phyloP scores from a whole-genome alignment of 2,113 vertebrate species.

The Arenaria interpres region DNA sequence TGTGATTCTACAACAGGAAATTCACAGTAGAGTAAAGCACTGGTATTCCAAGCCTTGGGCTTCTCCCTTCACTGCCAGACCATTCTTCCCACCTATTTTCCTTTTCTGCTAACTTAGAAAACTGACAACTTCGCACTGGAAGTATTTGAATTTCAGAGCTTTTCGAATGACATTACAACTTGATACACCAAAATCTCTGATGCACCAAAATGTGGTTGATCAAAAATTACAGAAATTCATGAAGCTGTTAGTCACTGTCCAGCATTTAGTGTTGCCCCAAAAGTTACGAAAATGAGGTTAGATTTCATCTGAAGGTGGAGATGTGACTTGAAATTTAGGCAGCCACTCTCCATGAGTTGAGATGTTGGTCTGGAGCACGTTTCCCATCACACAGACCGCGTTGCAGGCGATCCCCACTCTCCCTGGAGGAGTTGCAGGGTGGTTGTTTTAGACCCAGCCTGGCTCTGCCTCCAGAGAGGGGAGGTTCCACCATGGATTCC shows the following conservation, averaged over 20 bases:
- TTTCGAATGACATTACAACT: neutral
- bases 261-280: neutral
- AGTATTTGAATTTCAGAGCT: neutral
- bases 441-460: rapidly evolving
- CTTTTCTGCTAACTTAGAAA: neutral
- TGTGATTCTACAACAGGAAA: neutral
- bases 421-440: too few species aligned
- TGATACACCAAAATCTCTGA: neutral
- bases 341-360: rapidly evolving
- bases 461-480: too few species aligned
- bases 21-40: neutral
- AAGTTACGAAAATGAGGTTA: neutral
- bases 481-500: rapidly evolving
- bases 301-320: neutral
- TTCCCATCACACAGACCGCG: rapidly evolving
- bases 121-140: neutral
- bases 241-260: neutral
- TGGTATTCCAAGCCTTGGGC: neutral
- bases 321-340: neutral
- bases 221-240: neutral
- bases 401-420: too few species aligned
- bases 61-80: neutral
- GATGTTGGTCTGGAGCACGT: neutral
- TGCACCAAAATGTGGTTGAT: rapidly evolving
- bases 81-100: neutral